Conservation (phyloP, 2,797 vertebrate genomes). For the Pteronotus mesoamericanus region DNA sequence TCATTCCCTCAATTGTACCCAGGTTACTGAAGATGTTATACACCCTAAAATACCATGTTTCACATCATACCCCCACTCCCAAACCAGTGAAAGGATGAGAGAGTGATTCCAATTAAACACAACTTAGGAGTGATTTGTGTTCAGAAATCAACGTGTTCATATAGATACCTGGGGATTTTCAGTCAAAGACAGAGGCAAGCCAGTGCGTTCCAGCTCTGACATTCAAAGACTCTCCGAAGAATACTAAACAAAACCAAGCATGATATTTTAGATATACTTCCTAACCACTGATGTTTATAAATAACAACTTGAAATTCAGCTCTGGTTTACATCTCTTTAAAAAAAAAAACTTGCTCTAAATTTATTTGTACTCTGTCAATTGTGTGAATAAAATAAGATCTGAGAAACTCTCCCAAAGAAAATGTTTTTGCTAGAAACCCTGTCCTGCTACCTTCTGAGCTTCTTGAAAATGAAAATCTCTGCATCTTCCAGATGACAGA, state of each 20-base stretch:
- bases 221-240: slow-evolving; percentile 19
- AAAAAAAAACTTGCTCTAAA: slow-evolving; percentile 2
- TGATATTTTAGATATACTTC: slow-evolving; percentile 14
- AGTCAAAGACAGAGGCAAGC: background rate
- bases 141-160: slow-evolving; percentile 44
- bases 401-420: background rate
- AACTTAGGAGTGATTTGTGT: background rate
- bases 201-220: background rate
- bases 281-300: slow-evolving; percentile 9
- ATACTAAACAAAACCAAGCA: slow-evolving; percentile 23
- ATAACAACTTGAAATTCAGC: slow-evolving; percentile 34
- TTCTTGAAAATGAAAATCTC: slow-evolving; percentile 64
- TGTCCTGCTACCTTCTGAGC: slow-evolving; percentile 43
- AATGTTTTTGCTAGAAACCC: slow-evolving; percentile 59
- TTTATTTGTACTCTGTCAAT: slow-evolving; percentile 46
- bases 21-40: background rate
- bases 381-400: slow-evolving; percentile 42
- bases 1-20: background rate
- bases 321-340: slow-evolving; percentile 11
- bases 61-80: background rate
- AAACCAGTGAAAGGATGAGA: background rate
- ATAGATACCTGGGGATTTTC: background rate
- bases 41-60: background rate
- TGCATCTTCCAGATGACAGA: slow-evolving; percentile 66
- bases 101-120: background rate